Base-by-base conservation (phyloP, 2,113 vertebrate species). In the Pachycephala philippinensis region DNA sequence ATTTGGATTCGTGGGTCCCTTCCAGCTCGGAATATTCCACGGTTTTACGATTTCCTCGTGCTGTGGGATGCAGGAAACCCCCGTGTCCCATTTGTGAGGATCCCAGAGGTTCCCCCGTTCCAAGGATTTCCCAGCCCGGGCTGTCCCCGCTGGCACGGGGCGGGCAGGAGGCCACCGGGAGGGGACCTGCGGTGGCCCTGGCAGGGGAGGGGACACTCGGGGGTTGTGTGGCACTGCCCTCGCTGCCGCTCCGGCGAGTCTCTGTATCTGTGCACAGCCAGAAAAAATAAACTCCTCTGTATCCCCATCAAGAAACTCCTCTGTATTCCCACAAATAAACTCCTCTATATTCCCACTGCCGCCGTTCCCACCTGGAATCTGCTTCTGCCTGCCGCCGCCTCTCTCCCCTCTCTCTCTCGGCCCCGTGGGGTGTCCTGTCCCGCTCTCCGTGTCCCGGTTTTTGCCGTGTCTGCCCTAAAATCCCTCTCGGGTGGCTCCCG, bases 331-430 rank as follows among this genome's bases (percentile, higher is more conserved):
- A 10, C 3, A 1, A 83, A 83, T 83, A 83, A 87, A 93, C 83
- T 10, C 66, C 79, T 71, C 74, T 63, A 17, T 27, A 4, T 42
- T 61, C 86, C 90, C 72, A 40, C 91, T 64, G 76, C 84, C 26
- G 63, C 70, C 50, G 66, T 57, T 89, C 71, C 95, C 88, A 52
- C 86, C 89, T 81, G 95, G 84, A 90, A 53, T 96, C 94, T 93
- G 45, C 66, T 90, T 92, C 91, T 35, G 27, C 64, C 90, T 93
- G 49, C 63, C 37, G 42, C 37, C 27, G 57, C 75, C 90, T 93
- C 79, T 69, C 52, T 40, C 60, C 82, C 90, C 68, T 40, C 37
- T 54, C 37, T 54, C 88, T 75, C n/a, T 37, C 0, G 81, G 47
- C 23, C 70, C 2, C 10, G 31, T 3, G 0, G 63, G 86, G 20